A percentile compares a stretch with the other conserved stretches of the same genome.
Evolutionary conservation across 1,140 invertebrate species (phyloP).

Genomic region (Nilaparvata lugens): DNA sequence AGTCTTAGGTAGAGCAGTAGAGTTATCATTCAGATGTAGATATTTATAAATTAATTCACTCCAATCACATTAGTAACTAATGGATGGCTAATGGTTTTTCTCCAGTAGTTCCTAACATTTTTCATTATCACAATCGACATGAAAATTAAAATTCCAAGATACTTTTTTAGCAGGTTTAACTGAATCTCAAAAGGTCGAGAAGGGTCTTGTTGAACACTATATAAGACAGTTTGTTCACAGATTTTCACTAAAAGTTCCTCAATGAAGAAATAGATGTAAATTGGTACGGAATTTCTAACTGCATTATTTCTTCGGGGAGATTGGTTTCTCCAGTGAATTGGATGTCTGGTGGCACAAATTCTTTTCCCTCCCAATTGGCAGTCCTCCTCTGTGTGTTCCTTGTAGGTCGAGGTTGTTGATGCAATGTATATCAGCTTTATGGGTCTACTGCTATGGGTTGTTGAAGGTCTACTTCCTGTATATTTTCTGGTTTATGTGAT

Average conservation of each 20-base stretch:
- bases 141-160: slow-evolving; percentile 20
- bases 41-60: slow-evolving; percentile 10
- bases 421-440: too few relatives aligned
- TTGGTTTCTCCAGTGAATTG: too few relatives aligned
- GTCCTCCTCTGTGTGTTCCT: too few relatives aligned
- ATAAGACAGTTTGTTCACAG: not conserved
- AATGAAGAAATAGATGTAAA: slow-evolving; percentile 26
- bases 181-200: too few relatives aligned
- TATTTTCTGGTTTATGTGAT: too few relatives aligned
- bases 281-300: slow-evolving; percentile 21
- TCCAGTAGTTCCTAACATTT: slow-evolving; percentile 15
- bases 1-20: not conserved
- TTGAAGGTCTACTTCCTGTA: too few relatives aligned
- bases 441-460: too few relatives aligned
- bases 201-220: not conserved
- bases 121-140: slow-evolving; percentile 8
- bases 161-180: slow-evolving; percentile 24
- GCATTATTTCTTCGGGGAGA: not conserved
- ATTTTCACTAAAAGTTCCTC: slow-evolving; percentile 21
- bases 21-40: slow-evolving; percentile 15
- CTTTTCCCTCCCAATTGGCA: too few relatives aligned
- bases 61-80: slow-evolving; percentile 9
- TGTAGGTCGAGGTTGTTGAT: too few relatives aligned
- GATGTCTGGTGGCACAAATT: too few relatives aligned
- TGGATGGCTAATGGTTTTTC: not conserved